Conservation (phyloP, 2,113 vertebrate species). For the Genyomyrus donnyi region DNA sequence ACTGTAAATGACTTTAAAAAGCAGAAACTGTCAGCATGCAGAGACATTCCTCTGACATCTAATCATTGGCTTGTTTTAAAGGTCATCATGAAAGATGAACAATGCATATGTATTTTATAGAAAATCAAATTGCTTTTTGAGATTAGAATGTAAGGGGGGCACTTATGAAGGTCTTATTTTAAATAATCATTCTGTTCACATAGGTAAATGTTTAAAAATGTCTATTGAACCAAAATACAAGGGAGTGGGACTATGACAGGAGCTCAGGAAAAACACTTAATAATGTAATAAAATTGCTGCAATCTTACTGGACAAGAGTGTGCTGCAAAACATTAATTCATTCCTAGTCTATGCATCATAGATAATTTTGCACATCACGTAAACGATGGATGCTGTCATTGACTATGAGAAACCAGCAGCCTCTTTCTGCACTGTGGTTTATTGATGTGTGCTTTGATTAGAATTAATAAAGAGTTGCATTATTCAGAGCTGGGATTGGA, state of each 20-base stretch:
- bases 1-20: background rate
- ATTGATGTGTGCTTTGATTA: background rate
- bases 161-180: background rate
- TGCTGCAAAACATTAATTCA: background rate
- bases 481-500: background rate
- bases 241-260: background rate
- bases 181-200: background rate
- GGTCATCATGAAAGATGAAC: background rate
- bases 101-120: background rate
- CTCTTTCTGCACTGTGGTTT: background rate
- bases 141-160: background rate
- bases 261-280: background rate
- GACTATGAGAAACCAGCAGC: background rate
- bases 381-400: background rate
- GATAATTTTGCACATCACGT: background rate
- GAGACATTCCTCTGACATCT: background rate
- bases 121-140: background rate
- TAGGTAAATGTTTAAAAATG: background rate
- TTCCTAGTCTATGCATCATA: background rate
- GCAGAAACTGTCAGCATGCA: background rate
- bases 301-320: background rate
- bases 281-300: background rate
- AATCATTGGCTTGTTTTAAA: background rate
- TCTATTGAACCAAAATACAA: background rate
- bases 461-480: background rate